Evolutionary conservation across 2,113 vertebrate species (phyloP), one percentile per base, ranked within the genome.

Genomic region (Stercorarius parasiticus): DNA sequence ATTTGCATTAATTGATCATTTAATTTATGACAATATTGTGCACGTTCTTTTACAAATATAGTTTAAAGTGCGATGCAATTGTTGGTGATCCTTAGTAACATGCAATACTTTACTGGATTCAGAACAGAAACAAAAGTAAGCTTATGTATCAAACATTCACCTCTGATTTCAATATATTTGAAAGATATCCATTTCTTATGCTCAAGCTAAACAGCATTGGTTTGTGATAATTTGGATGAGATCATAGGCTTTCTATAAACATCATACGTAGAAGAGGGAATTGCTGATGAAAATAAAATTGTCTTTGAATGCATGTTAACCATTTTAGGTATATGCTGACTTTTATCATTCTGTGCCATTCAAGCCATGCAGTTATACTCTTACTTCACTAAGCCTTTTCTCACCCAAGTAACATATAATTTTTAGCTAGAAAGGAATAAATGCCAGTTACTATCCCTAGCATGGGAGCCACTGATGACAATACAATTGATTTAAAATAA

Each of bases 401-500:
- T 79, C 12, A 52, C 11, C 38, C 0, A 1, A 62, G 6, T 13
- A 83, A 38, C 12, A 36, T 21, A 6, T 0, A 17, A 19, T 65
- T 77, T 69, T 88, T 82, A 65, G 2, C 43, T 56, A 61, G 49
- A 83, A 88, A 77, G 27, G 0, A 61, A 43, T 6, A 6, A 8
- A 76, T 25, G 29, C 1, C 29, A 21, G 16, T 45, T 84, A 62
- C 3, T 64, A 11, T 62, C 9, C 32, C 49, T 43, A 55, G 26
- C 17, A 34, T 3, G 8, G n/a, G 18, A 93, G 67, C 22, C 9
- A 38, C 11, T 45, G 27, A 25, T 87, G 27, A 49, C 6, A 82
- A 34, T 55, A 19, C 2, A 67, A 64, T 4, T 38, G 15, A 30
- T 16, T 91, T 79, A 38, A 89, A 91, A 23, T 14, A 47, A 9